Conservation (phyloP, 1,140 invertebrate genomes). For the Aphelenchoides avenae region DNA sequence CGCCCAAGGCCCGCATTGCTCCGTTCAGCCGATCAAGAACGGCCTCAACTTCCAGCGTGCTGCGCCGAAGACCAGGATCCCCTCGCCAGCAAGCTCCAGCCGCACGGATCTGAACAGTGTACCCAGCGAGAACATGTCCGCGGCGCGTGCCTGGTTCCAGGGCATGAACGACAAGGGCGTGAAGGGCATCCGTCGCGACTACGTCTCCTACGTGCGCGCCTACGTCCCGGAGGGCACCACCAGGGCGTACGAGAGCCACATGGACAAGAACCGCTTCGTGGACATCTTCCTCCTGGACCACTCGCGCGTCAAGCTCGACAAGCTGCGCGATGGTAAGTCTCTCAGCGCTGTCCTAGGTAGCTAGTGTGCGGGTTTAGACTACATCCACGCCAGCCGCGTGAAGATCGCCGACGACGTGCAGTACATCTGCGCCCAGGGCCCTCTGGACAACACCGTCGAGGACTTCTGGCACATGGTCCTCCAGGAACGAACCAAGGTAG, state of each 20-base stretch:
- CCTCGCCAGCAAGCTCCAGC: too few species aligned
- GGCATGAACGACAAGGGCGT: too few species aligned
- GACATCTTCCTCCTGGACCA: conserved; percentile 35
- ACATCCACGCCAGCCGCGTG: conserved; percentile 31
- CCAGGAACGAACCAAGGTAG: conserved; percentile 17
- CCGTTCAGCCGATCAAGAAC: too few species aligned
- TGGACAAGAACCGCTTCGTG: conserved; percentile 38
- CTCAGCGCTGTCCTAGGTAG: too few species aligned
- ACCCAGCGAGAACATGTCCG: too few species aligned
- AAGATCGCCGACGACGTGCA: conserved; percentile 16
- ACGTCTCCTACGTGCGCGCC: conserved; percentile 7
- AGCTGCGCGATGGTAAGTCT: conserved; percentile 12
- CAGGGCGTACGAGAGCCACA: conserved; percentile 18
- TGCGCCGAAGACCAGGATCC: too few species aligned
- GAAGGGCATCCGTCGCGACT: too few species aligned
- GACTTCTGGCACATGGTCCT: conserved; percentile 30
- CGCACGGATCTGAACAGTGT: too few species aligned
- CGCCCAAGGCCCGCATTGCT: too few species aligned
- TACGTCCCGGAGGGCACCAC: conserved; percentile 4
- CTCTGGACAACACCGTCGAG: conserved; percentile 25
- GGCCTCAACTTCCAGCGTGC: too few species aligned
- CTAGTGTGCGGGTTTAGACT: too few species aligned
- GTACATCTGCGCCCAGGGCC: conserved; percentile 30
- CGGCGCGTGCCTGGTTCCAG: too few species aligned
- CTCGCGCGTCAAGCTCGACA: conserved; percentile 42